These are phyloP conservation scores for Amorpha juglandis DNA, from an alignment of 2,888 invertebrate species.

Conservation along the genomic window DNA sequence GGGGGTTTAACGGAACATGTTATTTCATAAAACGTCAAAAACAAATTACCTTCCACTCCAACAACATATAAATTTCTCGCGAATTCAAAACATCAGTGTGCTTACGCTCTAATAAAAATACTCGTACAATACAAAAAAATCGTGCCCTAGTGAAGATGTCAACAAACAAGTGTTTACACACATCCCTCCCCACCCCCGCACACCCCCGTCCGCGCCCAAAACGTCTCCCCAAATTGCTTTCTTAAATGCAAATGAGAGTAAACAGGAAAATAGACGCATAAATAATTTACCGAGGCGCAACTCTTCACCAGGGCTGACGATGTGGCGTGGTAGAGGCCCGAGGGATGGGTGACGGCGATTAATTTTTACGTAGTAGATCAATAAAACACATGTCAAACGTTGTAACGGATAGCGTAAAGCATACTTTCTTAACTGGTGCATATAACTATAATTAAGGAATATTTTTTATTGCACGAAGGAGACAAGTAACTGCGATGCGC, in stretches of 20 bases:
- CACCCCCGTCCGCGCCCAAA: constrained; percentile 39
- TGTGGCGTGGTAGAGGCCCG: not conserved
- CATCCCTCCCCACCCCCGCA: no score
- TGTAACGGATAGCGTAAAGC: no score
- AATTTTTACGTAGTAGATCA: not conserved
- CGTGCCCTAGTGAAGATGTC: constrained; percentile 29
- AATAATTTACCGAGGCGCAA: constrained; percentile 62
- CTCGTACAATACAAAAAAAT: constrained; percentile 12
- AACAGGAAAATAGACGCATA: constrained; percentile 63
- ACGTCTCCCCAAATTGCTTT: constrained; percentile 58
- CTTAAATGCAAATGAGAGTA: constrained; percentile 68
- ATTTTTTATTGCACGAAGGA: no score
- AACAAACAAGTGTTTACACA: constrained; percentile 33
- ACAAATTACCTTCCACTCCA: not conserved
- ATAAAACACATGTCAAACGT: no score
- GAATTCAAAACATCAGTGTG: not conserved
- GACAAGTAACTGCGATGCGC: no score
- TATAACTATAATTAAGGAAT: no score
- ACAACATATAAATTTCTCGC: not conserved
- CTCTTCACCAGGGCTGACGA: constrained; percentile 41
- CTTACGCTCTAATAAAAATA: not conserved
- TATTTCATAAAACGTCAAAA: not conserved
- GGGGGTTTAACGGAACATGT: no score
- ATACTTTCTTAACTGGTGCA: no score
- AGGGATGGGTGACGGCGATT: constrained; percentile 18